Evolutionary conservation across 2,113 vertebrate species (phyloP).

Genomic region (Lipotes vexillifer): DNA sequence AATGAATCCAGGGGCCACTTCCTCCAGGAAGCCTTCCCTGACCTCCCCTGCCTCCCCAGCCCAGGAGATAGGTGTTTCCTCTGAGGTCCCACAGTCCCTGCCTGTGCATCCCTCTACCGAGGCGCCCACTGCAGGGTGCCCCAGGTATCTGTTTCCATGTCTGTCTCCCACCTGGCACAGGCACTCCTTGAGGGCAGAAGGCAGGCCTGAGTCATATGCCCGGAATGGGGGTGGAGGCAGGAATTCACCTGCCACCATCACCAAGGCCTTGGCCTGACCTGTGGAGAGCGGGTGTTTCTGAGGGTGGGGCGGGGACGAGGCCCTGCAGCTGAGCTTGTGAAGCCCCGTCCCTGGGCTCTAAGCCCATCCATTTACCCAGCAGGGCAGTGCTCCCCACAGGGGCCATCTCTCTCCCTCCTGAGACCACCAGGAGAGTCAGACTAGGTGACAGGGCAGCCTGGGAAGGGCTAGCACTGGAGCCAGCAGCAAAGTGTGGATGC

Average conservation of each 20-base stretch:
- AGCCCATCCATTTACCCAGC: background rate
- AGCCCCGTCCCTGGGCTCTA: background rate
- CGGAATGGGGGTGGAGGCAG: background rate
- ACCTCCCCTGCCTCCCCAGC: background rate
- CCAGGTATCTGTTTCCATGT: background rate
- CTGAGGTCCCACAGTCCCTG: background rate
- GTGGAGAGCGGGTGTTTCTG: accelerated
- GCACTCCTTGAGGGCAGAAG: background rate
- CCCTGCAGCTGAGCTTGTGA: background rate
- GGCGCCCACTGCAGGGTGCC: background rate
- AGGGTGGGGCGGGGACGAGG: background rate
- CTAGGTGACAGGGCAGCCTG: background rate
- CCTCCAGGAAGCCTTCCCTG: conserved; percentile 14
- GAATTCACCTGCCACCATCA: background rate
- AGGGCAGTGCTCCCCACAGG: background rate
- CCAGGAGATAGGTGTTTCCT: background rate
- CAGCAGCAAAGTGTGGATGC: no score
- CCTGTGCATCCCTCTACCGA: background rate
- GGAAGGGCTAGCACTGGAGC: background rate
- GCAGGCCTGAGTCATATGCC: background rate
- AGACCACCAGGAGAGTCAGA: no score
- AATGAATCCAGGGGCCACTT: background rate
- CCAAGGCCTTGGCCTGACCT: background rate
- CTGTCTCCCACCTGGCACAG: background rate
- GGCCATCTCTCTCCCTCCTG: background rate